Evolutionary conservation across 2,113 vertebrate genomes (phyloP), one percentile per base, ranked within the genome.

Genomic region (Saccopteryx leptura): DNA sequence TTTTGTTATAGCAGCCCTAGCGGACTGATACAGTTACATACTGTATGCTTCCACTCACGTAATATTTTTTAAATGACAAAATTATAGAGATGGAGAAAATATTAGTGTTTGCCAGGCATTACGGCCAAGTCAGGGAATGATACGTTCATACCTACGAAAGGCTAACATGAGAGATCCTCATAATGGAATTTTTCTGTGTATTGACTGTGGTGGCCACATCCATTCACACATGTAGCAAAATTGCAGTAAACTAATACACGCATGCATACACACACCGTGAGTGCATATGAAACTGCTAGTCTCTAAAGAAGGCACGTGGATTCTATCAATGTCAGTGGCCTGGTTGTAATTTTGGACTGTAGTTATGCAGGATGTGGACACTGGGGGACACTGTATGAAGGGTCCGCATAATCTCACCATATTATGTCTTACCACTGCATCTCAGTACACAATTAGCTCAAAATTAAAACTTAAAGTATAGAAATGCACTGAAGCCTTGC

Each of bases 361-460:
- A 9, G 2, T 28, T 5, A 65, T 1, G 9, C 12, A 71, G n/a
- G 54, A 39, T n/a, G 7, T 65, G 48, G 48, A 14, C 19, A 1
- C 7, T 26, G 71, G 24, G 21, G 4, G 4, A 6, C 54, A 24
- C 33, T 2, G 0, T 23, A 46, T 18, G 39, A 79, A 65, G 46
- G 14, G 2, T 7, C 14, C 13, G 56, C 1, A 9, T 23, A 13
- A 26, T 33, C 4, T 60, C 18, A n/a, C 17, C 5, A 1, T 58
- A 54, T 78, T 69, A 54, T 14, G 68, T 85, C 72, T 46, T 56
- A 12, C 1, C 12, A 74, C 14, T 71, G 21, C 1, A 19, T 6
- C 7, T 56, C 24, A 61, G 71, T 33, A 69, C 5, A 48, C 18
- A 90, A n/a, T 61, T 65, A 10, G 80, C 61, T 91, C 19, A 61